Conservation (phyloP, 92 coral and sea anemone genomes). For the Epizoanthus ramosus region DNA sequence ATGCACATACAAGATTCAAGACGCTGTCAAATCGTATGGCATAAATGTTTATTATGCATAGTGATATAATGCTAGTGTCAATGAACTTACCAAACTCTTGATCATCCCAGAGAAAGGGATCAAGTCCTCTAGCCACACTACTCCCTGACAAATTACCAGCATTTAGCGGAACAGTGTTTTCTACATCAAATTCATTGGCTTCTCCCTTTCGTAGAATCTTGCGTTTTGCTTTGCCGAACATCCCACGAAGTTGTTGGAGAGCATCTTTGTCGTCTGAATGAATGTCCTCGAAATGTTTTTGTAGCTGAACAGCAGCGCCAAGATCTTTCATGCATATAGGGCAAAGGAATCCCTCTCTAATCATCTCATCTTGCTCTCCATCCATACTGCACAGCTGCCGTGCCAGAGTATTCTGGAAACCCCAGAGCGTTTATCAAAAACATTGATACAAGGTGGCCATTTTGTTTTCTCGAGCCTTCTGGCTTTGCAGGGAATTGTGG, state of each 20-base stretch:
- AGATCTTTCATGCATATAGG: constrained; percentile 95
- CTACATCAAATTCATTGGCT: constrained; percentile 51
- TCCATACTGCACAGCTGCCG: constrained; percentile 15
- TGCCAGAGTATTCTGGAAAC: neutral
- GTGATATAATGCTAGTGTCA: too few relatives aligned
- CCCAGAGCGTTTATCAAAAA: neutral
- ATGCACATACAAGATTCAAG: too few relatives aligned
- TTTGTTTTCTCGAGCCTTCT: constrained; percentile 28
- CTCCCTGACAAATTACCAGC: constrained; percentile 46
- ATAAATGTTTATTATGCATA: too few relatives aligned
- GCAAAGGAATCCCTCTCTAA: constrained; percentile 95
- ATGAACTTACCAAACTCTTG: constrained; percentile 80
- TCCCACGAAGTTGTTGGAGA: constrained; percentile 83
- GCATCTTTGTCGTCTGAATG: constrained; percentile 87
- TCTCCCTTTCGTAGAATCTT: constrained; percentile 85
- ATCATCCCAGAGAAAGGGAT: constrained; percentile 95
- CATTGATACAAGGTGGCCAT: constrained; percentile 4
- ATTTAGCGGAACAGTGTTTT: constrained; percentile 13
- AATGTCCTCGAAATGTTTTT: constrained; percentile 84
- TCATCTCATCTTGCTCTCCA: constrained; percentile 56
- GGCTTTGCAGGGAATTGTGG: constrained; percentile 16
- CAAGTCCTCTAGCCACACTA: constrained; percentile 64
- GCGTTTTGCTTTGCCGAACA: constrained; percentile 93
- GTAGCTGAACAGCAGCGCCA: constrained; percentile 63
- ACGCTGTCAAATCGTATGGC: neutral